These are phyloP conservation scores for Solea solea DNA, from an alignment of 2,113 vertebrate genomes.

Conservation along the genomic window DNA sequence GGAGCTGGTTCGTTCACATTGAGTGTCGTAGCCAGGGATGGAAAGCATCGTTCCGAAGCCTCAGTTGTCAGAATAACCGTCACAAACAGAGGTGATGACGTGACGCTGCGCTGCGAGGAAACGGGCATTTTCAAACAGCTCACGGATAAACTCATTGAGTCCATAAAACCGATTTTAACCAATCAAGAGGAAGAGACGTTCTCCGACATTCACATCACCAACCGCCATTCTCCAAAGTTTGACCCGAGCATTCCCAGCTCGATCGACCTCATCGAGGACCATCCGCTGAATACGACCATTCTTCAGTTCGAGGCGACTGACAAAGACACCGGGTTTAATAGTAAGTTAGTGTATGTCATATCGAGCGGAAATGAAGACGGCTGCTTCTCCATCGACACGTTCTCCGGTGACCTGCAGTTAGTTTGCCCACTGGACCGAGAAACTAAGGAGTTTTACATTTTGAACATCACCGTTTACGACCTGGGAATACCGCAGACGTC, in stretches of 20 bases:
- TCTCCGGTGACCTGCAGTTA: constrained; percentile 87
- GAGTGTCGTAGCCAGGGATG: constrained; percentile 89
- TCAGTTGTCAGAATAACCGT: constrained; percentile 87
- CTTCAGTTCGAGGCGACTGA: constrained; percentile 87
- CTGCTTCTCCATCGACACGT: constrained; percentile 88
- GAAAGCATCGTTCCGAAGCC: constrained; percentile 84
- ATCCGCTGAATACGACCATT: constrained; percentile 82
- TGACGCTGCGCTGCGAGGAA: constrained; percentile 86
- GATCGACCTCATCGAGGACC: constrained; percentile 86
- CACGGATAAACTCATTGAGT: constrained; percentile 89
- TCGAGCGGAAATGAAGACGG: constrained; percentile 92
- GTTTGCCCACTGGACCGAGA: constrained; percentile 90
- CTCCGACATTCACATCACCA: constrained; percentile 87
- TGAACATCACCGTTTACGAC: constrained; percentile 94
- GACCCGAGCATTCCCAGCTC: constrained; percentile 84
- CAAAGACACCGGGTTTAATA: constrained; percentile 88
- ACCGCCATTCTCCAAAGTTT: constrained; percentile 89
- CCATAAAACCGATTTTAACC: constrained; percentile 83
- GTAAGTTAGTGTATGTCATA: constrained; percentile 89
- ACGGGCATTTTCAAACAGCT: constrained; percentile 88
- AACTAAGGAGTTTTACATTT: constrained; percentile 88
- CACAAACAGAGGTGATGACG: constrained; percentile 74
- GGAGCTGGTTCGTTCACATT: constrained; percentile 79
- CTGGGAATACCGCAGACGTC: constrained; percentile 89
- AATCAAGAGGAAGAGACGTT: constrained; percentile 84